Conservation (phyloP, 2,888 invertebrate species). For the Dysmachus trigonus region DNA sequence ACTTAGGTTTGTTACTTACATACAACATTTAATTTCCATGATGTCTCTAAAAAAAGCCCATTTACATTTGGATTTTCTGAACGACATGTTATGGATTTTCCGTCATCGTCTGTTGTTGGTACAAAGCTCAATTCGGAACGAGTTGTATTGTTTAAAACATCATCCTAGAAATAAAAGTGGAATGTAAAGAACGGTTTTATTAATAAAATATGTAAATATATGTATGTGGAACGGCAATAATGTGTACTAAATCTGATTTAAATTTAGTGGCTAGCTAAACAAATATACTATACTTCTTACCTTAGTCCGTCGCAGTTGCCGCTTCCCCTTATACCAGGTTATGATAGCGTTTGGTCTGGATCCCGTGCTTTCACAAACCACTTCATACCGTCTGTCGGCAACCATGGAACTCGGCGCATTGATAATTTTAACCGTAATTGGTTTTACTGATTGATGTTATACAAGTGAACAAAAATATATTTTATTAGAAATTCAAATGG, state of each 20-base stretch:
- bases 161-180: conserved; percentile 68
- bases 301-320: conserved; percentile 81
- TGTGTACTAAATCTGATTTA: too few relatives aligned
- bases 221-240: not conserved
- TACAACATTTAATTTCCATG: conserved; percentile 88
- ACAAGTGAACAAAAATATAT: not conserved
- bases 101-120: conserved; percentile 88
- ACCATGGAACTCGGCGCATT: conserved; percentile 76
- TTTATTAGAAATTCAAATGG: not conserved
- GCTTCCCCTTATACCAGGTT: conserved; percentile 89
- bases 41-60: conserved; percentile 81
- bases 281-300: conserved; percentile 66
- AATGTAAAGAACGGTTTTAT: not conserved
- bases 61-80: conserved; percentile 92
- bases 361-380: conserved; percentile 84
- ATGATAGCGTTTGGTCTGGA: conserved; percentile 86
- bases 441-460: conserved; percentile 15
- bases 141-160: conserved; percentile 82
- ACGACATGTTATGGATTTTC: conserved; percentile 86
- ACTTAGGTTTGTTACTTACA: conserved; percentile 73
- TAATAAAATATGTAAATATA: not conserved
- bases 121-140: conserved; percentile 88
- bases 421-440: conserved; percentile 68
- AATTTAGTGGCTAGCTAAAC: not conserved
- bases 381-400: conserved; percentile 84